Base-by-base conservation (phyloP, 2,797 vertebrate genomes). In the Gouania willdenowi region DNA sequence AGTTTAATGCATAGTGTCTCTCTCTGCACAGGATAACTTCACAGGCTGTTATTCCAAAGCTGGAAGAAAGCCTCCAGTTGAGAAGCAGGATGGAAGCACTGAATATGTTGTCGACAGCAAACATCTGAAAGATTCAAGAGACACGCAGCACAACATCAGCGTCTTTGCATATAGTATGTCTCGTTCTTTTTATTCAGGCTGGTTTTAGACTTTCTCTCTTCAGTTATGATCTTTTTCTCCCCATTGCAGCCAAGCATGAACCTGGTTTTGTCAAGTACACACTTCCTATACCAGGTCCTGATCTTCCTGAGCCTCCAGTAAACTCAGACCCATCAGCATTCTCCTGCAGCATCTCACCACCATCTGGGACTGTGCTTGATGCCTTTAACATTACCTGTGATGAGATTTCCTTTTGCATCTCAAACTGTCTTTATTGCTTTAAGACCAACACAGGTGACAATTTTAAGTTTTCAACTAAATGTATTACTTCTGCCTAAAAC, bases 371-470 rank as follows among this genome's bases (percentile, higher is more conserved):
- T 0, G 63, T 90, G n/a, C 81, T 95, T 4, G 89, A 89, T 6
- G 60, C 72, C 0, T 98, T 96, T 60, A 33, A 60, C 15, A 75
- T 94, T 44, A 85, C 66, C 58, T 98, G 95, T 58, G 40, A 45
- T 0, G 0, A 59, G 8, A 47, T 41, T 22, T 26, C 50, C 18
- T 84, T 83, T 24, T 92, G 83, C 71, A 39, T 41, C 11, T 11
- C 21, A 0, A 65, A 5, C 7, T 88, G 94, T 61, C 70, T 70
- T 0, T 94, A 91, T 32, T 95, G 93, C 82, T 88, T 96, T 63
- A 91, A 46, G 37, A 83, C 83, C 7, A 58, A 60, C 32, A 61
- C 62, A 24, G 86, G 88, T 90, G 28, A 68, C 53, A 27, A n/a
- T n/a, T n/a, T n/a, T n/a, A n/a, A n/a, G n/a, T n/a, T n/a, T n/a